phyloP scores from a whole-genome alignment of 2,888 invertebrate species.

The Trachelus iudaicus region DNA sequence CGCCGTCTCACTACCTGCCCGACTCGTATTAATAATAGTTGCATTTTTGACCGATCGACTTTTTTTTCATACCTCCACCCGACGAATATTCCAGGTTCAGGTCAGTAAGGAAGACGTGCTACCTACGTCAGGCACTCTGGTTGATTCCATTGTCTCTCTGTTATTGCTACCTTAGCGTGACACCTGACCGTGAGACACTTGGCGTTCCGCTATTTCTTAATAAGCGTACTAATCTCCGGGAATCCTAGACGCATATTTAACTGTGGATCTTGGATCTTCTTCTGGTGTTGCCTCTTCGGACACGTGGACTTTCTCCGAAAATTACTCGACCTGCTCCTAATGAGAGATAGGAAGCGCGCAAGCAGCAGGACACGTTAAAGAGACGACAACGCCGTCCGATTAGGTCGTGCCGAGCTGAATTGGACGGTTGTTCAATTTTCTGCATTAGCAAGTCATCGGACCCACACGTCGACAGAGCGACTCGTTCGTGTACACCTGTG shows the following conservation, averaged over 20 bases:
- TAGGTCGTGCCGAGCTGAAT: background rate
- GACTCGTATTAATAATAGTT: constrained; percentile 39
- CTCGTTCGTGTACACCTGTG: background rate
- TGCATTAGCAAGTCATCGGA: constrained; percentile 36
- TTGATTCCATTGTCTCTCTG: background rate
- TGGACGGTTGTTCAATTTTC: constrained; percentile 46
- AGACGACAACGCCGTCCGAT: background rate
- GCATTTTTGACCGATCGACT: constrained; percentile 27
- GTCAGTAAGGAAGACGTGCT: background rate
- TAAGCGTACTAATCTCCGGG: background rate
- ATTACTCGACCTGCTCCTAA: constrained; percentile 9
- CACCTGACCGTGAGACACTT: background rate
- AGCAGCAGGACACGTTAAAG: background rate
- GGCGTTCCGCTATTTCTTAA: background rate
- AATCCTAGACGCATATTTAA: background rate
- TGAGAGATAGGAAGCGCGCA: constrained; percentile 9
- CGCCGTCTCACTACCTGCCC: constrained; percentile 20
- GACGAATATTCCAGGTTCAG: background rate
- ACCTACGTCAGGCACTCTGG: background rate
- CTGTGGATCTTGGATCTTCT: background rate
- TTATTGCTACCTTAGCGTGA: background rate
- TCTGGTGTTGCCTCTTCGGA: background rate
- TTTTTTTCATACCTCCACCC: background rate
- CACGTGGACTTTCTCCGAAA: background rate
- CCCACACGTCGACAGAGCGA: constrained; percentile 11